These are phyloP conservation scores for Echinops telfairi DNA, from an alignment of 2,113 vertebrate species.

Conservation along the genomic window DNA sequence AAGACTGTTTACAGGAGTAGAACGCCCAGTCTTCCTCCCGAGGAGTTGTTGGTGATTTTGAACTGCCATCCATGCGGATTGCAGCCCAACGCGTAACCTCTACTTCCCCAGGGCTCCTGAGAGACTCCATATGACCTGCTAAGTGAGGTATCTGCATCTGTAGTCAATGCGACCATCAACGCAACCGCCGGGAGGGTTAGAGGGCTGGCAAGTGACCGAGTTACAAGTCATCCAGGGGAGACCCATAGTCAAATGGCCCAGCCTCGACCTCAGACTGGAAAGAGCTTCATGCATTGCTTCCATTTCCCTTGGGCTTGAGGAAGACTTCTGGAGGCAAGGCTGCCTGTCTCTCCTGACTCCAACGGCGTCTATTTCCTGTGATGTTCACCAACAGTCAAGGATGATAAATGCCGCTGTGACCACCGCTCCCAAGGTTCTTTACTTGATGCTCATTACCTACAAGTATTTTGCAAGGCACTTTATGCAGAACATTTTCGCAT, in stretches of 20 bases:
- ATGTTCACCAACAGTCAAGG: neutral
- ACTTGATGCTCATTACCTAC: neutral
- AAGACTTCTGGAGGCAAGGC: neutral
- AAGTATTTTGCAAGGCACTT: slow-evolving; percentile 4
- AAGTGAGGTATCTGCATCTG: neutral
- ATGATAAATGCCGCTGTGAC: neutral
- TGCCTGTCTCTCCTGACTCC: neutral
- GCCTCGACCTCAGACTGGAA: neutral
- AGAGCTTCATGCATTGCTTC: neutral
- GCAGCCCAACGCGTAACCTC: no score
- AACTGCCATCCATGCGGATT: no score
- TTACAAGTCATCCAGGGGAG: neutral
- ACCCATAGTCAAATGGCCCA: neutral
- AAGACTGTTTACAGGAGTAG: no score
- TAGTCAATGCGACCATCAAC: neutral
- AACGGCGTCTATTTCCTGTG: neutral
- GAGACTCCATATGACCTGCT: neutral
- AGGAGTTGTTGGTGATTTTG: no score
- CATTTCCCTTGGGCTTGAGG: neutral
- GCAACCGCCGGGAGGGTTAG: neutral
- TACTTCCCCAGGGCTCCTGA: no score
- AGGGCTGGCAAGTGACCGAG: neutral
- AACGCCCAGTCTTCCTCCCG: no score
- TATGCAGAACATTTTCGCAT: neutral
- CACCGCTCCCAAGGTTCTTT: neutral